Base-by-base conservation (phyloP, 2,888 invertebrate species). In the Cosmia pyralina region DNA sequence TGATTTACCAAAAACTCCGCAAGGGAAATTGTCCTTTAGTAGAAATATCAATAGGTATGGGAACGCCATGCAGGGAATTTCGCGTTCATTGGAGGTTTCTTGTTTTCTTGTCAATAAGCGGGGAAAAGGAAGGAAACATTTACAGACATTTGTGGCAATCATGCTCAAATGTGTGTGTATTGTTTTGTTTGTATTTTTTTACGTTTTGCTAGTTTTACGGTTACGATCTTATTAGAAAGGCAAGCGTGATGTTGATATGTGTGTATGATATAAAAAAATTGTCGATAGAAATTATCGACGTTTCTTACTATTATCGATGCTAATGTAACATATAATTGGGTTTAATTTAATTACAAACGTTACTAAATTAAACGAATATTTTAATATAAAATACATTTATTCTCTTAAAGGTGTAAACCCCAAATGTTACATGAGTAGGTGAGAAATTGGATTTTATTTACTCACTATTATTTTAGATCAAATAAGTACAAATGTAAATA, bases 1-100 rank as follows among this genome's bases (percentile, higher is more conserved):
- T 77, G 88, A 87, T 87, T 87, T 83, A 81, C 82, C 65, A 71
- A 85, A 87, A 87, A 72, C 72, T 68, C 53, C 66, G 60, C 69
- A 41, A 41, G 74, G 69, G 74, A 79, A 86, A 85, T 86, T 84
- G 86, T 87, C 75, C 83, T 81, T 85, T 75, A 83, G 76, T 85
- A 46, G 84, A 73, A 85, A 81, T 87, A 87, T 87, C 83, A 81
- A 85, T 81, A 72, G 50, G 44, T 79, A 78, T 66, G 69, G 41
- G 67, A 57, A 60, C 19, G 58, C 8, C 63, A 64, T 72, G 65
- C 17, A 63, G 50, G 60, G 52, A 60, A 67, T 75, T 82, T 71
- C 57, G 66, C 44, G 67, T 75, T 75, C 55, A 66, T 76, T 60
- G 53, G 44, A 69, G 52, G 53, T 34, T 71, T 73, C 62, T 77